Percentiles rank a stretch among this genome's conserved stretches.
Conservation (phyloP, 2,888 invertebrate genomes). For the Nesidiocoris tenuis region DNA sequence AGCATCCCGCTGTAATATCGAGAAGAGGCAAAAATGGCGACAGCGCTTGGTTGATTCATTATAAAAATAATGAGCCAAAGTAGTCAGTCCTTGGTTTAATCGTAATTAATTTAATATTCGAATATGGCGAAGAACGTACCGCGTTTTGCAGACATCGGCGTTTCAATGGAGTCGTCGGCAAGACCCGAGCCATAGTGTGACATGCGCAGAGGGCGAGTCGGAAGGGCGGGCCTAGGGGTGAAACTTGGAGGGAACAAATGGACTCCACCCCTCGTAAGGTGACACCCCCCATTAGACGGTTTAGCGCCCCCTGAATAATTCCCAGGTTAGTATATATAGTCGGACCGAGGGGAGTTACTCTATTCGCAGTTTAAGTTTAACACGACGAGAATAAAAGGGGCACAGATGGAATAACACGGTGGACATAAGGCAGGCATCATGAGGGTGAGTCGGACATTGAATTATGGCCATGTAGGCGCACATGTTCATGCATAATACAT, state of each 20-base stretch:
- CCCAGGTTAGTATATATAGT: background rate
- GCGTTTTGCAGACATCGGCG: too few species aligned
- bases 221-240: background rate
- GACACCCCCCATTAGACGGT: background rate
- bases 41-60: too few species aligned
- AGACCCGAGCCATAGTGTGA: too few species aligned
- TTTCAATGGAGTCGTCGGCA: too few species aligned
- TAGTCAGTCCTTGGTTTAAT: too few species aligned
- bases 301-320: background rate
- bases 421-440: slow-evolving; percentile 19
- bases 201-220: background rate
- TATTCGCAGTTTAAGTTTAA: background rate
- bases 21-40: too few species aligned
- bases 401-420: slow-evolving; percentile 32
- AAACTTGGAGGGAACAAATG: background rate
- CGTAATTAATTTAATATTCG: too few species aligned
- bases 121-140: too few species aligned
- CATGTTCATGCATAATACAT: too few species aligned
- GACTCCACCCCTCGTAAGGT: background rate
- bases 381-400: background rate
- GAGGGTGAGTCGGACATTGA: slow-evolving; percentile 25
- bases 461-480: background rate
- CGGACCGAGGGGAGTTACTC: background rate
- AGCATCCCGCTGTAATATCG: too few species aligned
- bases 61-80: too few species aligned